Evolutionary conservation across 2,888 invertebrate genomes (phyloP), one percentile per base, ranked within the genome.

Genomic region (Agrochola macilenta): DNA sequence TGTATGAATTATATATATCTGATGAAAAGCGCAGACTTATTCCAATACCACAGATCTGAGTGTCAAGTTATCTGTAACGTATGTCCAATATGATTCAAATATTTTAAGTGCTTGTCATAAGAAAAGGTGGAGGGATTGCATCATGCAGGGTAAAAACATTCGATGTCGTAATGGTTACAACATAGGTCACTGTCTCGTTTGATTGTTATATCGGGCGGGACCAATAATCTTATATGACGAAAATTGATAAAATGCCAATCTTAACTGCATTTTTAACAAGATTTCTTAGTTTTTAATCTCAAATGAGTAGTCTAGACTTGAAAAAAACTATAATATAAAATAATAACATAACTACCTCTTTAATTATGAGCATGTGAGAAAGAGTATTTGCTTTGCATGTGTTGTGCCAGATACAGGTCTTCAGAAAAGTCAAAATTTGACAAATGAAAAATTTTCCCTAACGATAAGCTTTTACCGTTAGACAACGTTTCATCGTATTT

Each of bases 111-210:
- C 5, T 77, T 7, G 3, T 49, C 9, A 7, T 43, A 54, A 14
- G 14, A 20, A 43, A 52, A 49, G 7, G 2, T 43, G 35, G 26
- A 52, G 49, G 3, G 23, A 26, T 63, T 78, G 26, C 54, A 61
- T 66, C 26, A 66, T 49, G 4, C 14, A 35, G 14, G 5, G 1
- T 0, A 20, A 64, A 63, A 63, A 30, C 12, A 30, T 35, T 49
- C 23, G 8, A 2, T 39, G 17, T 58, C 14, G 26, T 68, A 52
- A 57, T 17, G 64, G 14, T 64, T 54, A 69, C 1, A 61, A 43
- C 57, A 76, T 69, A 76, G 20, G 71, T 84, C 71, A 81, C 23
- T 84, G 85, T 84, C 81, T 23, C 3, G 26, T 52, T 76, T 66
- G 76, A 84, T 72, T 84, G 69, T 69, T 60, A 76, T 73, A 76